A percentile compares a stretch with the other conserved stretches of the same genome.
Evolutionary conservation across 2,888 invertebrate genomes (phyloP).

Genomic region (Diarsia dahlii): DNA sequence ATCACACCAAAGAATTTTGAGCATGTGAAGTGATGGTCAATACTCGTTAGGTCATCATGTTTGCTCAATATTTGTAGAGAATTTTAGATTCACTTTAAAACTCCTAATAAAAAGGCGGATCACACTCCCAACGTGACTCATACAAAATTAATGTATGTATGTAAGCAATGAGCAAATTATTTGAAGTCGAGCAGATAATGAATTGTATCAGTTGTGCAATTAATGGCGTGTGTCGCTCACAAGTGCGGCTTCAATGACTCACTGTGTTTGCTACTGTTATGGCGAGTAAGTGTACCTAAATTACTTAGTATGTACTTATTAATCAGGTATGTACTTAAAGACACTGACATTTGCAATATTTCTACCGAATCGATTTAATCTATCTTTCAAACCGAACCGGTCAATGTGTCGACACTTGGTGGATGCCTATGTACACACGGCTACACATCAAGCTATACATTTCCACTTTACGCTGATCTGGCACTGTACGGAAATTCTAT

Average conservation of each 20-base stretch:
- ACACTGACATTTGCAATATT: not conserved
- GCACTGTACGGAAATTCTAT: no score
- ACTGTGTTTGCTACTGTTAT: conserved; percentile 64
- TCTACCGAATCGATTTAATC: not conserved
- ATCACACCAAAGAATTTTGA: not conserved
- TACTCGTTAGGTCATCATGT: not conserved
- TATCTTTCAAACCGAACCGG: no score
- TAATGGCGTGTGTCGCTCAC: conserved; percentile 68
- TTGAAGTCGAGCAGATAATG: conserved; percentile 65
- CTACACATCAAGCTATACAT: no score
- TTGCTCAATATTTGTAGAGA: not conserved
- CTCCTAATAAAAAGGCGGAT: conserved; percentile 6
- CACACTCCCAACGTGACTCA: conserved; percentile 37
- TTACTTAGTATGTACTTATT: not conserved
- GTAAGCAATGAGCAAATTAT: conserved; percentile 62
- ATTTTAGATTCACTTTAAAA: not conserved
- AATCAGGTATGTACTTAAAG: not conserved
- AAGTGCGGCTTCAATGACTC: conserved; percentile 73
- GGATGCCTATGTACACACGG: no score
- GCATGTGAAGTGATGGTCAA: not conserved
- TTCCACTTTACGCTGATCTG: no score
- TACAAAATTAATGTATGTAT: conserved; percentile 16
- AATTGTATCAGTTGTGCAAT: conserved; percentile 79
- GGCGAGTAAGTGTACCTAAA: conserved; percentile 34
- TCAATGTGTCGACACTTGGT: no score